Percentiles rank a stretch among this genome's conserved stretches.
Evolutionary conservation across 2,888 invertebrate species (phyloP).

Genomic region (Ophioninae sp.): DNA sequence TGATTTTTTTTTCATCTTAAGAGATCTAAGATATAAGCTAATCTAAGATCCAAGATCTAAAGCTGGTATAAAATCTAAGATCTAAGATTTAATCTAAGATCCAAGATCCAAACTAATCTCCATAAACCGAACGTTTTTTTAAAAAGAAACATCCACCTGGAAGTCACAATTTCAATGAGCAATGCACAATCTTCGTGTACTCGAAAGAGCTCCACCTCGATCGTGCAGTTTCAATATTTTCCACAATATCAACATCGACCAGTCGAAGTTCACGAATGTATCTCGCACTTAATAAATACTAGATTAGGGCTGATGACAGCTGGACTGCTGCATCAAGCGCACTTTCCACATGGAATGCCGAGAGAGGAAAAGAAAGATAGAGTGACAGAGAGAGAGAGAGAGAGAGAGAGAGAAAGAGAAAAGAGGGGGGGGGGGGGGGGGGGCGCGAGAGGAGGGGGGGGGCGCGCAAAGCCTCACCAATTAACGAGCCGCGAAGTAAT

Average conservation of each 20-base stretch:
- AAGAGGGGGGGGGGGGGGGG: neutral
- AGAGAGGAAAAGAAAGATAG: neutral
- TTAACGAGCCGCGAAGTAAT: constrained; percentile 64
- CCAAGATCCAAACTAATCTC: no score
- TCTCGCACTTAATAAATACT: neutral
- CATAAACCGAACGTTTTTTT: no score
- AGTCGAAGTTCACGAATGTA: neutral
- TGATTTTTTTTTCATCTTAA: neutral
- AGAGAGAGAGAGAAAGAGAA: constrained; percentile 9
- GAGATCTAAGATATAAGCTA: no score
- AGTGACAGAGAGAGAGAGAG: neutral
- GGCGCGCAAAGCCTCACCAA: constrained; percentile 63
- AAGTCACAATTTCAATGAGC: neutral
- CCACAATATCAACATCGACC: neutral
- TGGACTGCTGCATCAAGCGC: neutral
- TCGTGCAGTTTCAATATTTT: neutral
- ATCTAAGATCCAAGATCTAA: no score
- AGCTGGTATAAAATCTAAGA: no score
- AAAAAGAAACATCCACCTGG: no score
- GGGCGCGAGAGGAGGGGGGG: neutral
- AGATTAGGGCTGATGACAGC: neutral
- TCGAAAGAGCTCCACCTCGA: no score
- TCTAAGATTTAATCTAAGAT: no score
- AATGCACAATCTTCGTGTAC: no score
- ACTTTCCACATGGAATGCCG: neutral